A percentile compares a stretch with the other conserved stretches of the same genome.
Evolutionary conservation across 2,888 invertebrate species (phyloP).

Genomic region (Dynastes tityus): DNA sequence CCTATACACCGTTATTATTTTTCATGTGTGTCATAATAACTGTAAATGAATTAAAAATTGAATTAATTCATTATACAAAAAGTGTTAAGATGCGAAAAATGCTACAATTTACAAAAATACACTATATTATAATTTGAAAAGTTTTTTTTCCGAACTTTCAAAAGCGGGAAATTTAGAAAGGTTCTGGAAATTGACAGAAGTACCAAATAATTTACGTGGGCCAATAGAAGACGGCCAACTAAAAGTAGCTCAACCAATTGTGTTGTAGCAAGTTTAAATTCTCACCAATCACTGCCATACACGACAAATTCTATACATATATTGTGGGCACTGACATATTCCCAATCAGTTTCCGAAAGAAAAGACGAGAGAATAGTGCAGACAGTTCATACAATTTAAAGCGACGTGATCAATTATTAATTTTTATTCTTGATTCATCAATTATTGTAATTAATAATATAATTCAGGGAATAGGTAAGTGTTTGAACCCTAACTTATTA

Average conservation of each 20-base stretch:
- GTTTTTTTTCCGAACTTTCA: constrained; percentile 1
- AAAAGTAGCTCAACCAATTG: constrained; percentile 72
- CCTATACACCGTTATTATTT: neutral
- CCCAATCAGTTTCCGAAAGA: constrained; percentile 53
- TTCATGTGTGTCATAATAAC: neutral
- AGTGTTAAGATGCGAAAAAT: too few species aligned
- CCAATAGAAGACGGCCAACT: constrained; percentile 79
- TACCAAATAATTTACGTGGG: constrained; percentile 73
- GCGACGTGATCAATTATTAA: constrained; percentile 19
- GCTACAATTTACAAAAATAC: too few species aligned
- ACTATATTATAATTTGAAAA: neutral
- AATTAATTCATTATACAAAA: neutral
- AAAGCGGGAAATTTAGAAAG: constrained; percentile 41
- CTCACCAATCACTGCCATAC: constrained; percentile 73
- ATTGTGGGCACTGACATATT: constrained; percentile 60
- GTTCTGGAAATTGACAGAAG: constrained; percentile 28
- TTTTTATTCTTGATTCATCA: neutral
- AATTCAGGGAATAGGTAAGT: constrained; percentile 7
- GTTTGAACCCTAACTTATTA: neutral
- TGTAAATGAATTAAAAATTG: neutral
- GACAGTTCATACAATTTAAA: constrained; percentile 29
- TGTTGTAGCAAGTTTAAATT: constrained; percentile 66
- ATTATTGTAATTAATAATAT: neutral
- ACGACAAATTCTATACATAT: constrained; percentile 71
- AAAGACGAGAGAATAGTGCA: constrained; percentile 15